Evolutionary conservation across 64 coral and sea anemone species (phyloP).

Genomic region (Hydrozoanthus tunicans): DNA sequence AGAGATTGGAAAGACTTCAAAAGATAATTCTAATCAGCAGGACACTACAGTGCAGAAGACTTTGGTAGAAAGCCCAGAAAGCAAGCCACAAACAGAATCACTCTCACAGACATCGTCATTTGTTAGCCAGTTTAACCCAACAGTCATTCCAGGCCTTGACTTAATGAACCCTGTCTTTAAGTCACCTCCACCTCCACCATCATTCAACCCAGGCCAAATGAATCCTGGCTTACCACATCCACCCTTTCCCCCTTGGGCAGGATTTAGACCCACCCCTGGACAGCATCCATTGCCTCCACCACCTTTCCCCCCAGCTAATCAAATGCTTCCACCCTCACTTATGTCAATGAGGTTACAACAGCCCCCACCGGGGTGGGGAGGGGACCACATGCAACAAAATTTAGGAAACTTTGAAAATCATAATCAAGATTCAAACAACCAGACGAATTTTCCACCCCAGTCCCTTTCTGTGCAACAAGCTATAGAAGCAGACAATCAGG

Average conservation of each 20-base stretch:
- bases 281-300: constrained; percentile 22
- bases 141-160: constrained; percentile 42
- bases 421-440: constrained; percentile 45
- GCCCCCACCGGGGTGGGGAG: background rate
- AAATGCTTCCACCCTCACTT: constrained; percentile 19
- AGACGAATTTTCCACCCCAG: background rate
- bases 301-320: constrained; percentile 9
- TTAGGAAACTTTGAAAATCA: background rate
- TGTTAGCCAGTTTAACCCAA: background rate
- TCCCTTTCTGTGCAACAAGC: background rate
- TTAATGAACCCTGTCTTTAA: constrained; percentile 48
- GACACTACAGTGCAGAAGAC: background rate
- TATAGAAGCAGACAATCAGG: background rate
- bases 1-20: background rate
- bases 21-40: background rate
- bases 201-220: constrained; percentile 8
- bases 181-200: constrained; percentile 30
- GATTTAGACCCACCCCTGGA: constrained; percentile 33
- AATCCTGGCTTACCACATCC: constrained; percentile 24
- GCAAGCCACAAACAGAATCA: background rate
- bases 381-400: background rate
- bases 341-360: background rate
- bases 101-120: background rate
- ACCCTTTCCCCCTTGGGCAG: constrained; percentile 47
- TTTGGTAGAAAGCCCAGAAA: background rate